Conservation (phyloP, 2,797 vertebrate genomes). For the Hydrocynus forskahlii region DNA sequence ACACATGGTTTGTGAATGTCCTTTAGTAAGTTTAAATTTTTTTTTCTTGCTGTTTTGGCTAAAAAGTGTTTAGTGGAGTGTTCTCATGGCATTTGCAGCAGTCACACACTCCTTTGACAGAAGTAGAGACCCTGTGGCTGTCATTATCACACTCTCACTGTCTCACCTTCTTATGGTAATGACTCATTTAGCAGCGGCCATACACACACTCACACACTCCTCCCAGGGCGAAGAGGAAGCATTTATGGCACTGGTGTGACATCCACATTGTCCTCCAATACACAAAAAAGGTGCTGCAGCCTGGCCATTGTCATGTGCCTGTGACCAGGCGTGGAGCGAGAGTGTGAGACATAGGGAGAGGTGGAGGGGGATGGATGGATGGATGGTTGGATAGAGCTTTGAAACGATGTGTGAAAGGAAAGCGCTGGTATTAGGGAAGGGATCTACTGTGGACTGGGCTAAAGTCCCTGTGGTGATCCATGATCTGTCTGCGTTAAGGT, state of each 20-base stretch:
- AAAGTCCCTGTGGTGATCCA: slow-evolving; percentile 75
- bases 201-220: slow-evolving; percentile 63
- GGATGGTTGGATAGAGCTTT: slow-evolving; percentile 63
- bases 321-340: slow-evolving; percentile 54
- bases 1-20: background rate
- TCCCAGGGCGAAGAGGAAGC: slow-evolving; percentile 76
- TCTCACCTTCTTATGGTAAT: slow-evolving; percentile 76
- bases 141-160: slow-evolving; percentile 74
- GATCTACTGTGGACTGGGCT: slow-evolving; percentile 73
- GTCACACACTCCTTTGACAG: slow-evolving; percentile 32
- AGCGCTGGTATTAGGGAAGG: slow-evolving; percentile 80
- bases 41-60: background rate
- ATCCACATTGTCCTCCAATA: slow-evolving; percentile 77
- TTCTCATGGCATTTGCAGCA: slow-evolving; percentile 4
- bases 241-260: slow-evolving; percentile 66
- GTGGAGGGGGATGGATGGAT: slow-evolving; percentile 9
- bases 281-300: slow-evolving; percentile 75
- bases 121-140: slow-evolving; percentile 32
- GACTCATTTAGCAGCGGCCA: slow-evolving; percentile 74
- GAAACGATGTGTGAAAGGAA: slow-evolving; percentile 81
- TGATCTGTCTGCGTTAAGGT: slow-evolving; percentile 80
- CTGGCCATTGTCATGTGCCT: slow-evolving; percentile 69
- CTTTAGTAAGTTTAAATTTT: background rate
- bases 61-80: background rate
- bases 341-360: slow-evolving; percentile 31